Evolutionary conservation across 2,888 invertebrate genomes (phyloP), one percentile per base, ranked within the genome.

Genomic region (Hyles lineata): DNA sequence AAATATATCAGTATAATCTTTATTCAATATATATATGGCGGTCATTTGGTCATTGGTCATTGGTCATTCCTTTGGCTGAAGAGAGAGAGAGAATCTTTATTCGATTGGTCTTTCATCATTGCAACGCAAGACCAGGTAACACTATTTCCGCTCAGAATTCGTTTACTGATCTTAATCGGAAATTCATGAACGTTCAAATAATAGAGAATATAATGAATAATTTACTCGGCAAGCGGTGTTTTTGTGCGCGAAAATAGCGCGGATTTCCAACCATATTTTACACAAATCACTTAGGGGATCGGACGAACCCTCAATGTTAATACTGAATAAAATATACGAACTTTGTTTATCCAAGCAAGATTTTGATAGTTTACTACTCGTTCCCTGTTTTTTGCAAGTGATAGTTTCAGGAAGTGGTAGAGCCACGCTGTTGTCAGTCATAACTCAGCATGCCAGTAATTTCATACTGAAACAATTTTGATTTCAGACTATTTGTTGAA

Each of bases 161-260:
- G n/a, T 9, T 29, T 43, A 63, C 43, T 43, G 21, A 63, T 63
- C 35, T 63, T 35, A 21, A 63, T 43, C n/a, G n/a, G 21, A 11
- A 63, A 4, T 61, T 61, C 29, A 63, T 21, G 21, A 9, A 21
- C 21, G 63, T n/a, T 43, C 21, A 63, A 63, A 21, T 9, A 63
- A 63, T 35, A 35, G 43, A 63, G 70, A 43, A 62, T 43, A 70
- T 60, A 23, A 62, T 63, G 63, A 43, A 63, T 63, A 63, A 63
- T 63, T 35, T 43, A 43, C 21, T 43, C 11, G 5, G 35, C 21
- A 21, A 62, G 25, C 32, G 32, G n/a, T 62, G 62, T 63, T 35
- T 63, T 63, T 43, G 43, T 35, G 43, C 63, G 63, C 43, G 21
- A 21, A 21, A 35, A 43, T 15, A 21, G 21, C 35, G 21, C n/a